Percentiles rank a stretch among this genome's conserved stretches.
These are phyloP conservation scores for Carollia perspicillata DNA, from an alignment of 2,113 vertebrate genomes.

Conservation along the genomic window DNA sequence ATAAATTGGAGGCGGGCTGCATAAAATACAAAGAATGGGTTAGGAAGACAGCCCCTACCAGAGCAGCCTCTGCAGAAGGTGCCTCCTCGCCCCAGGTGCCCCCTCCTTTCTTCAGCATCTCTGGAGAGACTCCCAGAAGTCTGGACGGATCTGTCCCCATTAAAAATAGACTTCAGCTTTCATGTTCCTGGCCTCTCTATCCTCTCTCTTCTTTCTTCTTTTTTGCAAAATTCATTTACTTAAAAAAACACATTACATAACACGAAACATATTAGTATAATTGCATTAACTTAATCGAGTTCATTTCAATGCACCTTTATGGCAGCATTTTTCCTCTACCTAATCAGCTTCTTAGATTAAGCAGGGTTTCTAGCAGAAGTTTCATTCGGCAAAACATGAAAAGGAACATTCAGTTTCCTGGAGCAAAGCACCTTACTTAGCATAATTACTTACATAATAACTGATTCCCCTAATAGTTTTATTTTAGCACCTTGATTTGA, in stretches of 20 bases:
- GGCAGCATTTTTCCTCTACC: not conserved
- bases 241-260: not conserved
- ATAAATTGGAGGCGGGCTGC: not conserved
- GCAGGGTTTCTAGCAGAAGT: not conserved
- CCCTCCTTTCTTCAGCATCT: not conserved
- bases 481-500: not conserved
- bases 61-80: not conserved
- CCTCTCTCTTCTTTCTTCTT: not conserved
- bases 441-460: not conserved
- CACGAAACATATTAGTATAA: not conserved
- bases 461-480: not conserved
- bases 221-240: slow-evolving; percentile 10
- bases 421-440: not conserved
- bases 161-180: not conserved
- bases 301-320: not conserved
- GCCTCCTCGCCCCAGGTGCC: not conserved
- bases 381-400: not conserved
- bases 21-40: not conserved
- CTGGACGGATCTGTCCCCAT: not conserved
- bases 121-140: not conserved
- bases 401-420: not conserved
- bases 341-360: not conserved
- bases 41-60: not conserved
- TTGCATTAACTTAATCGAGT: not conserved
- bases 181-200: not conserved